Evolutionary conservation across 2,888 invertebrate species (phyloP).

Genomic region (Dioctria linearis): DNA sequence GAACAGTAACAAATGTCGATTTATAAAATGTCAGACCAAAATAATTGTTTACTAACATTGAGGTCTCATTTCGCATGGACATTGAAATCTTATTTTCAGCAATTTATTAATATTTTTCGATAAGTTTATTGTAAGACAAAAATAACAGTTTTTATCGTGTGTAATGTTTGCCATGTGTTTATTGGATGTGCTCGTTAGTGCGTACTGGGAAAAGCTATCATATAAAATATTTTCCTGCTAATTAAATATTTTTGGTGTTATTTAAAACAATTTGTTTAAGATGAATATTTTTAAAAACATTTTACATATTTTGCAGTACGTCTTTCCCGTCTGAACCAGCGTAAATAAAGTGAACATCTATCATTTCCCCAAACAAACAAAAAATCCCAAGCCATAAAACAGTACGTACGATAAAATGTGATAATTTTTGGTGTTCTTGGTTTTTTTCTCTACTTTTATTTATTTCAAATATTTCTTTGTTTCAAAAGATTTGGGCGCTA

Average conservation of each 20-base stretch:
- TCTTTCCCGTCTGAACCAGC: slow-evolving; percentile 90
- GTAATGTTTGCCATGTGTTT: neutral
- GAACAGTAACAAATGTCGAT: neutral
- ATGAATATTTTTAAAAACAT: slow-evolving; percentile 34
- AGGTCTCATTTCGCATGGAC: neutral
- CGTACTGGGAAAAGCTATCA: slow-evolving; percentile 51
- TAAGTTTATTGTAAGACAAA: neutral
- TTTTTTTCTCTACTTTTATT: slow-evolving; percentile 14
- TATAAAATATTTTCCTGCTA: slow-evolving; percentile 46
- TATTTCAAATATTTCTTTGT: slow-evolving; percentile 26
- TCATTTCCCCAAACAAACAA: slow-evolving; percentile 59
- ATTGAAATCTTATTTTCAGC: too few species aligned
- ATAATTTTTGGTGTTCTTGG: slow-evolving; percentile 21
- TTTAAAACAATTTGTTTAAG: neutral
- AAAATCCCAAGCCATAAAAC: slow-evolving; percentile 57
- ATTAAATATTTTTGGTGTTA: slow-evolving; percentile 10
- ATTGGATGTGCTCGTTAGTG: slow-evolving; percentile 23
- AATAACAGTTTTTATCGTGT: neutral
- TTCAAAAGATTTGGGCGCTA: neutral
- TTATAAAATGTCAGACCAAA: neutral
- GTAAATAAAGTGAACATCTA: slow-evolving; percentile 69
- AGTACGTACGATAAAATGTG: slow-evolving; percentile 58
- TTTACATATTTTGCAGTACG: slow-evolving; percentile 83
- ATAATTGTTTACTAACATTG: neutral
- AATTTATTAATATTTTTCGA: neutral